These are phyloP conservation scores for Drosophila nannoptera DNA, from an alignment of 1,140 invertebrate species.

Conservation along the genomic window DNA sequence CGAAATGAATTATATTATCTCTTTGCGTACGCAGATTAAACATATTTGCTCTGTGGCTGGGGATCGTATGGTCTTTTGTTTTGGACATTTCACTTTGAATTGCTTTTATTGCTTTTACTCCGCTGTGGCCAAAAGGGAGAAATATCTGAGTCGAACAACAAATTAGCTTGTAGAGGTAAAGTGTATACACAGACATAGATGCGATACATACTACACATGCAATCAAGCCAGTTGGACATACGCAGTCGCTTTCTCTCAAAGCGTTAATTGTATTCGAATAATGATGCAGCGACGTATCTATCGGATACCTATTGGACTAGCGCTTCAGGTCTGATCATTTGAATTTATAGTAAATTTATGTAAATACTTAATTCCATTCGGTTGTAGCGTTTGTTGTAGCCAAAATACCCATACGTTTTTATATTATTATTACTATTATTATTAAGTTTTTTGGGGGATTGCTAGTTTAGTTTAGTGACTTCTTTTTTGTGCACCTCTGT, in stretches of 20 bases:
- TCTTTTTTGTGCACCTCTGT: conserved; percentile 33
- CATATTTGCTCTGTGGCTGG: conserved; percentile 9
- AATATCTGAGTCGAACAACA: conserved; percentile 26
- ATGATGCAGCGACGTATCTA: conserved; percentile 62
- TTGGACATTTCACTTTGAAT: conserved; percentile 24
- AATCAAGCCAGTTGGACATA: conserved; percentile 12
- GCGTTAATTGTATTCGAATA: conserved; percentile 76
- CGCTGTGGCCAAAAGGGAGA: conserved; percentile 14
- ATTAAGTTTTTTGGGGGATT: conserved; percentile 13
- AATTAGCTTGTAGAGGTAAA: conserved; percentile 25
- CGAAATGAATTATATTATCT: conserved; percentile 11
- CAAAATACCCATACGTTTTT: conserved; percentile 35
- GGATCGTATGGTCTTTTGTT: conserved; percentile 5
- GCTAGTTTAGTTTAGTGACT: conserved; percentile 21
- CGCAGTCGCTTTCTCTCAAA: conserved; percentile 63
- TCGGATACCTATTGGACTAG: conserved; percentile 34
- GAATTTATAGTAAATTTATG: conserved; percentile 76
- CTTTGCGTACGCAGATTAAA: background rate
- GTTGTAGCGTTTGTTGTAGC: conserved; percentile 29
- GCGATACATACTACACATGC: conserved; percentile 12
- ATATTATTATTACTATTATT: conserved; percentile 34
- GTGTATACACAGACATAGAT: background rate
- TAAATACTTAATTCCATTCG: conserved; percentile 70
- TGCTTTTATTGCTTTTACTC: conserved; percentile 28
- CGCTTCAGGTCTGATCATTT: conserved; percentile 54